Base-by-base conservation (phyloP, 2,797 vertebrate genomes). In the Anolis apletophallus region DNA sequence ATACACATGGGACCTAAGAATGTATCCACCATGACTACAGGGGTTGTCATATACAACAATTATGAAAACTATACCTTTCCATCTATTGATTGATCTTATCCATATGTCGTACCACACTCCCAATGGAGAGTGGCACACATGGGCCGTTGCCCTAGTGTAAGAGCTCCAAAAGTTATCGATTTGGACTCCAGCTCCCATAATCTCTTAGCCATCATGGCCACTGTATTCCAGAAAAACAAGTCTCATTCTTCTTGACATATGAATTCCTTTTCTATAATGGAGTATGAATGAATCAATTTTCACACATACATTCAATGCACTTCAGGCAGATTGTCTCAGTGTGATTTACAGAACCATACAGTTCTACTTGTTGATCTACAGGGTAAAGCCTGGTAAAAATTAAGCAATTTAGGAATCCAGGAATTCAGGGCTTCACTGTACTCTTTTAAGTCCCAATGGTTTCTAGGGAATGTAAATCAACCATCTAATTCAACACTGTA, bases 381-480 rank as follows among this genome's bases (percentile, higher is more conserved):
- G 23, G 46, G 40, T 34, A 34, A 55, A 79, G 29, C 32, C 40
- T 52, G 64, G 72, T 16, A 69, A 76, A 32, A 71, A 36, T 59
- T 67, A 61, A 55, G n/a, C n/a, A 79, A 64, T 14, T n/a, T n/a
- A n/a, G n/a, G n/a, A n/a, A n/a, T 10, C 74, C 78, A 36, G 16
- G 12, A 34, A 1, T 64, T 36, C 78, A 78, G 55, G 59, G 55
- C 14, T 83, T 79, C 68, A 71, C 74, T 72, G 5, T 71, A 36
- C 71, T 61, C 75, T 83, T 81, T 50, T 61, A 57, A 67, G n/a
- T 54, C 26, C 17, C 55, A 40, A 11, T 78, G 74, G 14, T 71
- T 83, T 87, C 34, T 36, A 78, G 14, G 40, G n/a, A 77, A 59
- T 59, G 4, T 81, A 77, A 77, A 23, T 54, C 54, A 79, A 83